Base-by-base conservation (phyloP, 2,113 vertebrate species). In the Pelecanus crispus region DNA sequence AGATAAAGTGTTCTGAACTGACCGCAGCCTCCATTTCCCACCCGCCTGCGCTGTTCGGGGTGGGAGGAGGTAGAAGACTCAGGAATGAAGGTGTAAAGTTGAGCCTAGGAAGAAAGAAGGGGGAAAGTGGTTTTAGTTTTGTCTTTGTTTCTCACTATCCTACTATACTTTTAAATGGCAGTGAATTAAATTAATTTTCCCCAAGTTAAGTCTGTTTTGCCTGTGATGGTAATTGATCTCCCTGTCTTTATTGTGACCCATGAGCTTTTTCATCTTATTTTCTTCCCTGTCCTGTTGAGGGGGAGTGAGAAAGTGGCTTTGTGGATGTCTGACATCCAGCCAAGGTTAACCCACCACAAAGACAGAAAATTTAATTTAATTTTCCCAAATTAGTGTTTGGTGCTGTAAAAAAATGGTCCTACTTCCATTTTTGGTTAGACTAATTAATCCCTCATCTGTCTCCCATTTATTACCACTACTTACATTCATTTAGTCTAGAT, bases 31-130 rank as follows among this genome's bases (percentile, higher is more conserved):
- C 17, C 29, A 14, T 53, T 59, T 34, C 13, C n/a, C 13, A n/a
- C 25, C 7, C 4, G 16, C 9, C 24, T 67, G 28, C 2, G 4
- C 12, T 2, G 4, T 6, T 3, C 6, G 0, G 10, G 34, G 31
- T 0, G 2, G 42, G 16, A 94, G 22, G 5, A 85, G 34, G 32
- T 7, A 68, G 19, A 58, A 42, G 19, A n/a, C 22, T 24, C 0
- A 0, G 22, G n/a, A 79, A 86, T 31, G 18, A 87, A 72, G 22
- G 22, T 40, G 3, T 15, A 19, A 81, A 40, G 4, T 4, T 13
- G 10, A 79, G 17, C 19, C 17, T 24, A 61, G 13, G 44, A 65
- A 66, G 42, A 36, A 84, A 15, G 22, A 34, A 4, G 5, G 8
- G 17, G 42, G 10, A 65, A 72, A 49, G 18, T 17, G 14, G 0